Conservation (phyloP, 2,797 vertebrate genomes). For the Onychomys arenicola region DNA sequence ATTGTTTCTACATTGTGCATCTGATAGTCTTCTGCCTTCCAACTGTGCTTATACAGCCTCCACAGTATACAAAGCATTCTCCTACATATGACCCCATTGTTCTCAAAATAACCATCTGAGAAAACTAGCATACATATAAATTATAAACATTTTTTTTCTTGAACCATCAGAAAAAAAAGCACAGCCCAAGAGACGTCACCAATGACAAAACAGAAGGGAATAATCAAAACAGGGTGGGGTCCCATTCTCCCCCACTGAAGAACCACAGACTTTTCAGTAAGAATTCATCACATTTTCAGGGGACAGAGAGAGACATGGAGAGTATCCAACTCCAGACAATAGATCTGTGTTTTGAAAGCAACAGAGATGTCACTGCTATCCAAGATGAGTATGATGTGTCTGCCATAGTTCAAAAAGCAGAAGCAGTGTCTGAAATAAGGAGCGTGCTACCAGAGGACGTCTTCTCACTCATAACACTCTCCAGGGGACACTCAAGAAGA, state of each 20-base stretch:
- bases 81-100: background rate
- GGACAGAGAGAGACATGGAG: constrained; percentile 14
- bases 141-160: background rate
- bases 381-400: background rate
- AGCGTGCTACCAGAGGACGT: background rate
- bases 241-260: background rate
- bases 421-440: constrained; percentile 5
- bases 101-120: background rate
- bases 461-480: background rate
- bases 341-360: background rate
- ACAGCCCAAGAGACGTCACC: background rate
- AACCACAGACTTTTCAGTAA: background rate
- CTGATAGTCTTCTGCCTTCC: background rate
- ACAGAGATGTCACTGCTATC: background rate
- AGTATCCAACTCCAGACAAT: background rate
- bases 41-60: background rate
- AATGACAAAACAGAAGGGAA: background rate
- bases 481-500: background rate
- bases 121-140: background rate
- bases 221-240: background rate
- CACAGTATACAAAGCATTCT: constrained; percentile 41
- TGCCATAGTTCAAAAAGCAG: constrained; percentile 27
- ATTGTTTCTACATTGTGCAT: background rate
- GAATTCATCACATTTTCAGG: background rate
- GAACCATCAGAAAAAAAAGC: constrained; percentile 3